These are phyloP conservation scores for Heliconius erato DNA, from an alignment of 2,888 invertebrate genomes.

Conservation along the genomic window DNA sequence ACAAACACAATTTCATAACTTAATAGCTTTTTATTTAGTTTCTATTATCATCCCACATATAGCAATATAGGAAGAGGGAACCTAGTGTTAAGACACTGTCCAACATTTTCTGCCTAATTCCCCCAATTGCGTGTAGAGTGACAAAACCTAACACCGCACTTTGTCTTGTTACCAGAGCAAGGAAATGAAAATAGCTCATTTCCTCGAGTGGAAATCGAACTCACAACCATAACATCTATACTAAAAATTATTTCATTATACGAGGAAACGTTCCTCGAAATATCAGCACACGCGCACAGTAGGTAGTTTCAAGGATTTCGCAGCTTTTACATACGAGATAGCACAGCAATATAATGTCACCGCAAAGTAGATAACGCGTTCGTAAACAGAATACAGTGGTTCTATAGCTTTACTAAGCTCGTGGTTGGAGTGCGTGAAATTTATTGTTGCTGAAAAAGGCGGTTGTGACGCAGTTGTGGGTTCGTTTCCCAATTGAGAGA, in stretches of 20 bases:
- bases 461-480: too few relatives aligned
- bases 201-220: too few relatives aligned
- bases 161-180: too few relatives aligned
- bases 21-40: too few relatives aligned
- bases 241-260: background rate
- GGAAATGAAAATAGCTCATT: too few relatives aligned
- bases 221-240: background rate
- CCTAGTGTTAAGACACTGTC: too few relatives aligned
- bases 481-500: background rate
- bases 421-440: background rate
- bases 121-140: too few relatives aligned
- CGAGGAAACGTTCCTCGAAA: background rate
- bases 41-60: too few relatives aligned
- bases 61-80: too few relatives aligned
- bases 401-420: background rate
- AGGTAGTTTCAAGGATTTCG: background rate
- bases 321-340: constrained; percentile 22
- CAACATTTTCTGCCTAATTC: too few relatives aligned
- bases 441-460: background rate
- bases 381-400: constrained; percentile 26
- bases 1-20: too few relatives aligned
- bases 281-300: background rate
- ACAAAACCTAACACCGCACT: too few relatives aligned
- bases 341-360: constrained; percentile 5
- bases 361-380: constrained; percentile 25